Evolutionary conservation across 2,888 invertebrate genomes (phyloP), one percentile per base, ranked within the genome.

Genomic region (Aethes cnicana): DNA sequence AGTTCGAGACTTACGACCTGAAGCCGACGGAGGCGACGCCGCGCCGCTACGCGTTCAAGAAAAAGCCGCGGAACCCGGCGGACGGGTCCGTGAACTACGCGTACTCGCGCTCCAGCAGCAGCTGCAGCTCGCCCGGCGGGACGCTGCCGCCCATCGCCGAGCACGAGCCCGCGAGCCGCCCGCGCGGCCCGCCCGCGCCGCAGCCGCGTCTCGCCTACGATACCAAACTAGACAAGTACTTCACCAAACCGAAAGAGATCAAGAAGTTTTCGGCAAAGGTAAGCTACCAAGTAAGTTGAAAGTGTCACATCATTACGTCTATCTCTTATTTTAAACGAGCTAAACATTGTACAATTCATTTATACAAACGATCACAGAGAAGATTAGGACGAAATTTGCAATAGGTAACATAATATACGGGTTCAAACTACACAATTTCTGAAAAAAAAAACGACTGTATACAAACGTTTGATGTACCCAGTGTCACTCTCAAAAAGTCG

Each of bases 101-200:
- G 3, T 82, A 88, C 54, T 88, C 89, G 4, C 71, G 85, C 7
- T 87, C 87, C 1, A 88, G 84, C 43, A 88, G 87, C 61, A 83
- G 77, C 53, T 86, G 86, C 58, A 88, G 88, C 56, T 88, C 89
- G 1, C 88, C 89, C 0, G 85, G 77, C 53, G 80, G 80, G 3
- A 86, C 87, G 57, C 64, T 89, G 60, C 88, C 89, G 1, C 88
- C 88, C 1, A 89, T 89, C 53, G 81, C 87, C 1, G 89, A 89
- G 56, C 84, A 88, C 48, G 74, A 74, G 2, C 87, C 70, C 3
- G 61, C 62, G 6, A 20, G 6, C 20, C 20, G 32, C 33, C 35
- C 14, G 20, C 17, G 5, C 35, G 12, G 26, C 36, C 46, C 26
- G n/a, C 12, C 7, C 39, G 1, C 32, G 68, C 36, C 71, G 68